Conservation (phyloP, 2,113 vertebrate species). For the Muntiacus reevesi region DNA sequence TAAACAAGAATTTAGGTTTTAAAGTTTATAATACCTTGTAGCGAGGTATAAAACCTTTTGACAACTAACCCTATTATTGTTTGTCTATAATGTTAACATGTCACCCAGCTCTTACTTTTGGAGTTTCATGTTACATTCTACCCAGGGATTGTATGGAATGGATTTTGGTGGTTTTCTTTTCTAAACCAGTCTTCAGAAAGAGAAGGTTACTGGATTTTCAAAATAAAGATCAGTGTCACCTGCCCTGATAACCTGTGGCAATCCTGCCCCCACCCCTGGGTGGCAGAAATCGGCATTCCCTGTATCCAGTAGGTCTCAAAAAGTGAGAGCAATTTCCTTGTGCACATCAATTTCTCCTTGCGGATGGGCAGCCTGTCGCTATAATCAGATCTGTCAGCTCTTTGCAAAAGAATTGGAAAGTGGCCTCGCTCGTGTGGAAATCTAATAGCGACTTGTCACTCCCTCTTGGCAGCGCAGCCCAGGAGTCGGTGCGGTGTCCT, state of each 20-base stretch:
- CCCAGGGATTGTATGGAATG: background rate
- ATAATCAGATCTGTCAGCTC: conserved; percentile 57
- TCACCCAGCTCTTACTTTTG: background rate
- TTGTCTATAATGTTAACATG: background rate
- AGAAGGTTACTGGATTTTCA: conserved; percentile 17
- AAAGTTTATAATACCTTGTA: background rate
- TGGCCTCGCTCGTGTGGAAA: conserved; percentile 47
- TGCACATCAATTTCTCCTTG: conserved; percentile 29
- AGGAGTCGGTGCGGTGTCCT: background rate
- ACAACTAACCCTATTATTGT: background rate
- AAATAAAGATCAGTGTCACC: conserved; percentile 18
- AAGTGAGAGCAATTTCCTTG: conserved; percentile 14
- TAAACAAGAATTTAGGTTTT: background rate
- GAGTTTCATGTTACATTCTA: conserved; percentile 36
- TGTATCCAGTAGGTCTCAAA: background rate
- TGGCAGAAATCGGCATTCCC: background rate
- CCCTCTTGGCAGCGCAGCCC: background rate
- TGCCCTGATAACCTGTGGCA: background rate
- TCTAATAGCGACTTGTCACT: conserved; percentile 12
- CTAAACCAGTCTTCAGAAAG: background rate
- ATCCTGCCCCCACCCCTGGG: background rate
- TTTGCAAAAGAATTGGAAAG: conserved; percentile 35
- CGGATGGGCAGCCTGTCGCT: background rate
- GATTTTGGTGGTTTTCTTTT: background rate
- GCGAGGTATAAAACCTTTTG: background rate